phyloP scores from a whole-genome alignment of 30 jellyfish, hydroid and myxozoan genomes.

The Turritopsis rubra region DNA sequence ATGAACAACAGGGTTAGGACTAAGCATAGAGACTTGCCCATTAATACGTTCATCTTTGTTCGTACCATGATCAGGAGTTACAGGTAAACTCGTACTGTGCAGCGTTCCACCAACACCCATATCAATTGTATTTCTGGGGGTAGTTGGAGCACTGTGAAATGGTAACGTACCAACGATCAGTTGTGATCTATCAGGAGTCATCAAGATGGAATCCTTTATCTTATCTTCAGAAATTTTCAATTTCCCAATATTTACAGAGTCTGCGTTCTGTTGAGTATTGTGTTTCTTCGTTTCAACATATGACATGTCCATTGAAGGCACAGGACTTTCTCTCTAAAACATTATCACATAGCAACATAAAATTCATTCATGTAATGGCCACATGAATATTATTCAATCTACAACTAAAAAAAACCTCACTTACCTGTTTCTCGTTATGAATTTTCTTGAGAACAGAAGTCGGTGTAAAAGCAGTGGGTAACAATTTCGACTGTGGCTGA shows the following conservation, averaged over 20 bases:
- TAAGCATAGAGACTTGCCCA: background rate
- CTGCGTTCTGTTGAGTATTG: background rate
- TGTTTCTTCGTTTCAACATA: background rate
- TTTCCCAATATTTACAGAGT: background rate
- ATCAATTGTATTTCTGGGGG: slow-evolving; percentile 19
- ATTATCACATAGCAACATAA: background rate
- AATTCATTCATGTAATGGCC: background rate
- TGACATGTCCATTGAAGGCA: background rate
- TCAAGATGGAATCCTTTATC: background rate
- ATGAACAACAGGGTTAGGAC: slow-evolving; percentile 11
- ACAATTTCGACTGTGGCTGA: slow-evolving; percentile 15
- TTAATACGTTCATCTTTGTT: background rate
- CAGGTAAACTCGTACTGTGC: slow-evolving; percentile 36
- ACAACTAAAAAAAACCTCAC: too few relatives aligned
- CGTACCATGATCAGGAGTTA: slow-evolving; percentile 32
- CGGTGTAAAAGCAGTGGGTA: slow-evolving; percentile 78
- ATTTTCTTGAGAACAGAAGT: slow-evolving; percentile 87
- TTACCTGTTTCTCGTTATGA: slow-evolving; percentile 51
- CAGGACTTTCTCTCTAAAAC: slow-evolving; percentile 16
- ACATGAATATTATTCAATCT: too few relatives aligned
- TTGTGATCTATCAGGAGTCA: slow-evolving; percentile 26
- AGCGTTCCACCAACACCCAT: background rate
- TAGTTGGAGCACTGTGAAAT: slow-evolving; percentile 45
- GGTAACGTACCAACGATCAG: background rate
- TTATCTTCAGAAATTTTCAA: background rate